Conservation (phyloP, 2,113 vertebrate genomes). For the Felis catus region F.catus_Fca126_mat1.0 CM031415.1:192373001-192373500, state of each 20-base stretch:
- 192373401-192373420: neutral
- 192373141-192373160: constrained; percentile 20
- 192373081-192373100: constrained; percentile 57
- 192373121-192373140: constrained; percentile 25
- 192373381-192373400: neutral
- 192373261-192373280: neutral
- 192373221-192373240: constrained; percentile 33
- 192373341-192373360: neutral
- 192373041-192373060: neutral
- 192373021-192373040: neutral
- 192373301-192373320: neutral
- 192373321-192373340: neutral
- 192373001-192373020: neutral
- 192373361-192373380: neutral
- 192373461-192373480: neutral
- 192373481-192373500: neutral
- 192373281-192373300: neutral
- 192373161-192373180: neutral
- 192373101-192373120: constrained; percentile 48
- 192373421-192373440: neutral
- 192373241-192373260: neutral
- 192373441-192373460: neutral
- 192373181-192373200: constrained; percentile 40
- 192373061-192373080: constrained; percentile 46
- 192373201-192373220: neutral